Percentiles rank a stretch among this genome's conserved stretches.
Conservation (phyloP, 2,888 invertebrate species). For the Hymenopus coronatus region DNA sequence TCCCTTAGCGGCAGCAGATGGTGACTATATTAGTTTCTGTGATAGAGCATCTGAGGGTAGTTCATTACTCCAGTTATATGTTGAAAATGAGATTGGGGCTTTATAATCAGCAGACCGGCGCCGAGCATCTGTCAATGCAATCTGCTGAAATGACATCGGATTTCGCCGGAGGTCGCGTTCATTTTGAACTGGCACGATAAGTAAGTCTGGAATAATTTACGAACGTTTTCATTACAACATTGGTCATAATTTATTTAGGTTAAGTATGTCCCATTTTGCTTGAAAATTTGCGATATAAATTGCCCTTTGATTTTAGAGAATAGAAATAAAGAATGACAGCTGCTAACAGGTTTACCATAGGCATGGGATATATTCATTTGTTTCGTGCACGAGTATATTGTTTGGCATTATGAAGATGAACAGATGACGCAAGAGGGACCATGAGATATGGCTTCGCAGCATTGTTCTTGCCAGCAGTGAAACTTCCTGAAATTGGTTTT, state of each 20-base stretch:
- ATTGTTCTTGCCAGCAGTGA: too few relatives aligned
- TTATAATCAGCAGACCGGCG: background rate
- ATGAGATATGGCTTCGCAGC: too few relatives aligned
- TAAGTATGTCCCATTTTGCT: background rate
- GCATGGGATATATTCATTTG: background rate
- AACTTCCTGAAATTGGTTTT: too few relatives aligned
- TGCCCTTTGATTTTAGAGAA: background rate
- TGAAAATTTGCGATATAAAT: background rate
- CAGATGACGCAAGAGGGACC: too few relatives aligned
- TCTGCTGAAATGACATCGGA: background rate
- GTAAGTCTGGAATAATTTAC: background rate
- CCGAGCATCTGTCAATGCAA: background rate
- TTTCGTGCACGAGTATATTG: background rate
- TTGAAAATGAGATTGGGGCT: background rate
- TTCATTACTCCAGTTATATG: background rate
- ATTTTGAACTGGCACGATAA: background rate
- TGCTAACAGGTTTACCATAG: background rate
- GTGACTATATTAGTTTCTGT: too few relatives aligned
- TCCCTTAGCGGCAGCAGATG: too few relatives aligned
- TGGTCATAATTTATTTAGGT: background rate
- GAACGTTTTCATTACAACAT: background rate
- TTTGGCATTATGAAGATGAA: too few relatives aligned
- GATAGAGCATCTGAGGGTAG: too few relatives aligned
- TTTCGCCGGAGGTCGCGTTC: background rate
- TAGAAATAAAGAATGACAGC: background rate